Base-by-base conservation (phyloP, 2,888 invertebrate species). In the Orgyia antiqua region DNA sequence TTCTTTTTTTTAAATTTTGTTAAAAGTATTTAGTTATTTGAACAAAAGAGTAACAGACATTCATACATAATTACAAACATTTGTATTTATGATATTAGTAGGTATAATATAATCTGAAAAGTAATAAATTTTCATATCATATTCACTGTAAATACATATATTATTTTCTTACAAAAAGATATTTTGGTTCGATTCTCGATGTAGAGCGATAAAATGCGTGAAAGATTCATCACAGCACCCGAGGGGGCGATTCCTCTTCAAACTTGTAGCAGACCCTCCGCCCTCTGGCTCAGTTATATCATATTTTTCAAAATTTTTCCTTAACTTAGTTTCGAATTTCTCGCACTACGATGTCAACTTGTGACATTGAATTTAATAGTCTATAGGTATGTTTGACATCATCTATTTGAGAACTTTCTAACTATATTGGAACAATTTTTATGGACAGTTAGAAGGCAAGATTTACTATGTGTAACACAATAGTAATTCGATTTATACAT, bases 171-270 rank as follows among this genome's bases (percentile, higher is more conserved):
- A n/a, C n/a, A 52, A 12, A 29, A 61, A 69, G 63, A 69, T 67
- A 62, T 50, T 45, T 52, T 63, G 69, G 68, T 77, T 78, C 73
- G 75, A 75, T 72, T 76, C 72, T 57, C 66, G 70, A 74, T 76
- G 70, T 70, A 67, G 68, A 70, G 66, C 78, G 79, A 79, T 79
- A 80, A 82, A 79, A 69, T 75, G 79, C 76, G 75, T 76, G 73
- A 78, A 79, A 79, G 79, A 82, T 83, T 83, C 83, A 83, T 84
- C 82, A 75, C 68, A 53, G 66, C 70, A 61, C 80, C 71, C 77
- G 39, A 46, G 79, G 72, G 83, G 63, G 59, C 78, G 62, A 83
- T 83, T 74, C 61, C 71, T 83, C 75, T 73, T 71, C 71, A 54
- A 82, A 82, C 63, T 80, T 77, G 70, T 62, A 63, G 65, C 68